These are phyloP conservation scores for Microtus richardsoni DNA, from an alignment of 2,113 vertebrate genomes.

Conservation along the genomic window DNA sequence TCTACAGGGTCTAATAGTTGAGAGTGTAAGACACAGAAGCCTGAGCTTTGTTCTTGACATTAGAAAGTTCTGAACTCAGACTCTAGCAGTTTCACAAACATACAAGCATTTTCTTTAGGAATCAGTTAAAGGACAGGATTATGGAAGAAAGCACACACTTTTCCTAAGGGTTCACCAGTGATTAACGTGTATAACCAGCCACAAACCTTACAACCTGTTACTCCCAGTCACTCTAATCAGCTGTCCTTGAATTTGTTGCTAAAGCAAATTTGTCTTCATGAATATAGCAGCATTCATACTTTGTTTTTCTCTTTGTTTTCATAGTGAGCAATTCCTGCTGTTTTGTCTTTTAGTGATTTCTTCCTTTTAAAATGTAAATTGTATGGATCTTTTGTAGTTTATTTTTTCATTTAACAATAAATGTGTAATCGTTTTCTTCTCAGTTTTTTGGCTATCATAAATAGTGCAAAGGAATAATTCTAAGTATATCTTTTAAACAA, in stretches of 20 bases:
- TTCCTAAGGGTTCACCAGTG: neutral
- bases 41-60: no score
- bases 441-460: neutral
- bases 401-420: neutral
- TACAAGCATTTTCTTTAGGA: neutral
- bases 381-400: neutral
- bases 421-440: neutral
- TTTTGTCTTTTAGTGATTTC: neutral
- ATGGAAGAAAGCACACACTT: neutral
- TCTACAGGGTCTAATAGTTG: neutral
- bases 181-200: rapidly evolving
- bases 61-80: neutral
- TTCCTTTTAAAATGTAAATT: neutral
- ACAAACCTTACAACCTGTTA: rapidly evolving
- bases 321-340: neutral
- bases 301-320: neutral
- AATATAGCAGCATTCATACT: neutral
- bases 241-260: neutral
- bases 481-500: neutral
- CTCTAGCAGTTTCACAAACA: neutral
- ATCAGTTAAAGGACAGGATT: neutral
- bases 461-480: neutral
- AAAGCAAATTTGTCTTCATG: neutral
- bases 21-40: neutral
- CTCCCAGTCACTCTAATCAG: neutral